Evolutionary conservation across 2,113 vertebrate genomes (phyloP), one percentile per base, ranked within the genome.

Genomic region (Heterocephalus glaber): DNA sequence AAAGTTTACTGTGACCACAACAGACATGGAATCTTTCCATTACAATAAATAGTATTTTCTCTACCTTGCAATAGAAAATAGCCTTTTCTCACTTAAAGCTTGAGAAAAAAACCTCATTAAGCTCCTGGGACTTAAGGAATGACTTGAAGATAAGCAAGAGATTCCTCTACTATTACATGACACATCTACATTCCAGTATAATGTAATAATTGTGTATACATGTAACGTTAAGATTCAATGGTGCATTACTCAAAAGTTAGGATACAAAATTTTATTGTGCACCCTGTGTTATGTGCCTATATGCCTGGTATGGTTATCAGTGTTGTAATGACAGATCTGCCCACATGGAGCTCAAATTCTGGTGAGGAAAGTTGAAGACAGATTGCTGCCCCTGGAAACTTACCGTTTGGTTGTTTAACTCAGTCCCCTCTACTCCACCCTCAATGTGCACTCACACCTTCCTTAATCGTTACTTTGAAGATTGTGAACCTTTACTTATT

Each of bases 11-110:
- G 17, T 30, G 52, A 54, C 58, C 81, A 33, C 54, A 22, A 58
- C 77, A 95, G 84, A 95, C 61, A 2, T 4, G 90, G 54, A 72
- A 88, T 92, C 68, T 92, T 90, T 86, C 96, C 35, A 60, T 88
- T 84, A 54, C 47, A 83, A 81, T 85, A 72, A 79, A 1, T 65
- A 13, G 54, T 77, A 0, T 86, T 28, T 72, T 80, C 83, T 84
- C 47, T 72, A 49, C 54, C 65, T 93, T 76, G 26, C 26, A 81
- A n/a, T 68, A 41, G 44, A 89, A 89, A 76, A 91, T 58, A 89
- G 24, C 77, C 54, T 74, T 91, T 88, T 83, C 56, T 49, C 35
- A n/a, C 47, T 68, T 81, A 52, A 26, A 49, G 20, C 66, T 83
- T 79, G 60, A 72, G 77, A 63, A 95, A 84, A 84, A 61, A 76